Evolutionary conservation across 2,113 vertebrate species (phyloP).

Genomic region (Sapajus apella): DNA sequence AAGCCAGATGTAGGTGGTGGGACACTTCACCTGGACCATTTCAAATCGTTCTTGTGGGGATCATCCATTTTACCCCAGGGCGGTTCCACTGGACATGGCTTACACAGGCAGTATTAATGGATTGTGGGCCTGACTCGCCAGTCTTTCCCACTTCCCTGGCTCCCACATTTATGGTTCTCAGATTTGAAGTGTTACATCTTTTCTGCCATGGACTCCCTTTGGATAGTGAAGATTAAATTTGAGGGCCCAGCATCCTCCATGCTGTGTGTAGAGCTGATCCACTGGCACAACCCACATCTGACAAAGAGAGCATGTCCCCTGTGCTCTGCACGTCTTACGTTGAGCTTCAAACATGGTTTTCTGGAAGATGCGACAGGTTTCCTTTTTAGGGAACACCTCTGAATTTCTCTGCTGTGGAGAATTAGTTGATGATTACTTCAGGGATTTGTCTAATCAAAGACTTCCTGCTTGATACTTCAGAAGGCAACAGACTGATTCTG

Average conservation of each 20-base stretch:
- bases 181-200: too few species aligned
- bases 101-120: background rate
- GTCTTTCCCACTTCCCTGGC: background rate
- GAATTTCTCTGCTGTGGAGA: too few species aligned
- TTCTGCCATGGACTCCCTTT: background rate
- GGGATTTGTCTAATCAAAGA: too few species aligned
- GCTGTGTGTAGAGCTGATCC: background rate
- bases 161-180: too few species aligned
- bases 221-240: background rate
- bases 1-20: background rate
- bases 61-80: background rate
- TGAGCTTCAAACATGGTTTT: background rate
- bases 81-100: background rate
- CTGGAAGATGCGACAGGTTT: background rate
- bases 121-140: background rate
- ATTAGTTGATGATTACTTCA: too few species aligned
- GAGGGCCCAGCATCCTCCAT: background rate
- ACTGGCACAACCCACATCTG: background rate
- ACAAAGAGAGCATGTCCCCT: background rate
- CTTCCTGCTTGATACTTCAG: too few species aligned
- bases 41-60: too few species aligned
- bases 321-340: background rate
- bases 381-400: too few species aligned
- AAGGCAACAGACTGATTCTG: background rate
- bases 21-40: too few species aligned